These are phyloP conservation scores for Trichoplax adhaerens DNA, from an alignment of 37 sponge, comb jelly and placozoan genomes.

Conservation along the genomic window DNA sequence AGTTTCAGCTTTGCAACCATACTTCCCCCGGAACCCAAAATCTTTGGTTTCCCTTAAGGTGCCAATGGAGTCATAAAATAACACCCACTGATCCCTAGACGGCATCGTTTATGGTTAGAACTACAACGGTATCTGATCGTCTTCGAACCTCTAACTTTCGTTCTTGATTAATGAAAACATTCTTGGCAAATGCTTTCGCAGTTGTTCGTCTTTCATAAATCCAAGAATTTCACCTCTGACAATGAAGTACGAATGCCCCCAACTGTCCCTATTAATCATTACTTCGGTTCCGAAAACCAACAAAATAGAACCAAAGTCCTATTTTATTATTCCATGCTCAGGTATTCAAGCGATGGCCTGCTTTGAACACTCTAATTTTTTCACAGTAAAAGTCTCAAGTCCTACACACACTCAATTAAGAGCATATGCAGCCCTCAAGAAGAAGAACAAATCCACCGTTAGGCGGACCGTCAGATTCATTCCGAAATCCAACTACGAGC, in stretches of 20 bases:
- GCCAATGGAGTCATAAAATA: conserved; percentile 25
- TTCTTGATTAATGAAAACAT: conserved; percentile 80
- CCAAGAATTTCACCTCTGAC: conserved; percentile 68
- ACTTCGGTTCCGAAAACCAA: conserved; percentile 65
- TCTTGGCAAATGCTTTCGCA: conserved; percentile 86
- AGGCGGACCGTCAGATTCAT: conserved; percentile 37
- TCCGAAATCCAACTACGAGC: conserved; percentile 78
- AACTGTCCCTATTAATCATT: conserved; percentile 71
- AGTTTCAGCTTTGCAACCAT: conserved; percentile 80
- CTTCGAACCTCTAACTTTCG: conserved; percentile 69
- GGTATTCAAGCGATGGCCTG: conserved; percentile 67
- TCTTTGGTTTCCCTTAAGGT: conserved; percentile 57
- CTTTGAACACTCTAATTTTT: conserved; percentile 77
- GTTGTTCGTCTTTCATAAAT: conserved; percentile 59
- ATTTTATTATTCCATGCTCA: conserved; percentile 81
- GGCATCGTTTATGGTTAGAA: conserved; percentile 77
- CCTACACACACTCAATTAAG: conserved; percentile 45
- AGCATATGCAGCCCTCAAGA: conserved; percentile 38
- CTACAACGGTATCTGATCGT: conserved; percentile 75
- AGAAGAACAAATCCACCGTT: conserved; percentile 28
- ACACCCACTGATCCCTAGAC: conserved; percentile 61
- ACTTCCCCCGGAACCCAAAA: conserved; percentile 66
- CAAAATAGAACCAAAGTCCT: conserved; percentile 73
- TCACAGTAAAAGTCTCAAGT: conserved; percentile 64
- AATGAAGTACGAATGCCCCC: conserved; percentile 69